A percentile compares a stretch with the other conserved stretches of the same genome.
Conservation (phyloP, 2,888 invertebrate species). For the Acleris literana region DNA sequence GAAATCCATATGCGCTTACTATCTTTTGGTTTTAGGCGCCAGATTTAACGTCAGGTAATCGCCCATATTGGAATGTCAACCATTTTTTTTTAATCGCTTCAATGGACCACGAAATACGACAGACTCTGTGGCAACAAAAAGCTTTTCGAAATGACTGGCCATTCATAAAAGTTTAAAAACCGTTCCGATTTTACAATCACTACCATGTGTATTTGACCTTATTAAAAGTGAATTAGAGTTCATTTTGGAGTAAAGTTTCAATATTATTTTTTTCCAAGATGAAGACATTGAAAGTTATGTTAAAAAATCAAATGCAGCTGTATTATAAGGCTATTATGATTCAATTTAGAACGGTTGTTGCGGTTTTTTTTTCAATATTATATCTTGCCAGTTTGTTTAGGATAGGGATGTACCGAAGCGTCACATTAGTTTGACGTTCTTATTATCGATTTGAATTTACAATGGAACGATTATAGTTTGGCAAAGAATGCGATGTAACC, state of each 20-base stretch:
- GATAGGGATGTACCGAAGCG: constrained; percentile 34
- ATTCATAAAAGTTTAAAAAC: constrained; percentile 61
- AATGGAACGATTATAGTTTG: constrained; percentile 22
- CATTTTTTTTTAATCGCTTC: constrained; percentile 63
- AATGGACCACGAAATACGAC: constrained; percentile 76
- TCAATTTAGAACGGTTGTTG: neutral
- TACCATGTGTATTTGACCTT: constrained; percentile 19
- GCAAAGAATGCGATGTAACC: constrained; percentile 24
- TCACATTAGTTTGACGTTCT: constrained; percentile 39
- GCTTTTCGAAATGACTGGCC: constrained; percentile 63
- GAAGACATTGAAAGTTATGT: neutral
- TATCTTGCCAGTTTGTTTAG: constrained; percentile 39
- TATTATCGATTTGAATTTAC: constrained; percentile 35
- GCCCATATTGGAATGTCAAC: constrained; percentile 56
- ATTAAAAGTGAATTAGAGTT: constrained; percentile 43
- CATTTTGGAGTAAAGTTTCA: constrained; percentile 31
- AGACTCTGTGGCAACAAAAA: constrained; percentile 77
- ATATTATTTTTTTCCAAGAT: neutral
- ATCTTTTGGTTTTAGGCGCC: no score
- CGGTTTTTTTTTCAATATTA: constrained; percentile 8
- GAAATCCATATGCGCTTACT: no score
- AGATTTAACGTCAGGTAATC: constrained; percentile 40
- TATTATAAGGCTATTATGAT: neutral
- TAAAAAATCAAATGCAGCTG: constrained; percentile 11
- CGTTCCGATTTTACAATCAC: constrained; percentile 8